These are phyloP conservation scores for Pseudopodoces humilis DNA, from an alignment of 2,113 vertebrate species.

Conservation along the genomic window DNA sequence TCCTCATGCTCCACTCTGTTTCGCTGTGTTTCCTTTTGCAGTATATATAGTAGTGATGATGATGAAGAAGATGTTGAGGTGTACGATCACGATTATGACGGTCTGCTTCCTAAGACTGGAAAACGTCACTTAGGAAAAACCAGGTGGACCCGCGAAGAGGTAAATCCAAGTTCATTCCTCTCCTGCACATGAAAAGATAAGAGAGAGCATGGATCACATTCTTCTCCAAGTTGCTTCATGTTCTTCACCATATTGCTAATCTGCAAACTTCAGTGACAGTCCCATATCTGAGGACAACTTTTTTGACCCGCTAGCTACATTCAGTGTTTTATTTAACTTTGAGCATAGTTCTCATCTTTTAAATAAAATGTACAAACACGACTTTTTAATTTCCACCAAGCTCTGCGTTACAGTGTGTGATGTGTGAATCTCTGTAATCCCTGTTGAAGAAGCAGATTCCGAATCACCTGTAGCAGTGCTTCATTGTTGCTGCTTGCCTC, in stretches of 20 bases:
- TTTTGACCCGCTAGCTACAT: neutral
- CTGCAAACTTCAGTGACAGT: neutral
- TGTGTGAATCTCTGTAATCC: neutral
- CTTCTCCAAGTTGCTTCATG: neutral
- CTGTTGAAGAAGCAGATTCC: neutral
- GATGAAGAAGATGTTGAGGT: constrained; percentile 96
- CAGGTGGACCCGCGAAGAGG: constrained; percentile 97
- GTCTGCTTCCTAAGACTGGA: constrained; percentile 86
- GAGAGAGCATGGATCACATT: neutral
- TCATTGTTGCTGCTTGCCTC: neutral
- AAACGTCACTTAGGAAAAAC: constrained; percentile 97
- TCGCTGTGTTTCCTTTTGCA: constrained; percentile 65
- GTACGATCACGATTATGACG: constrained; percentile 97
- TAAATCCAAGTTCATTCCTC: constrained; percentile 58
- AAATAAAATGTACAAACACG: neutral
- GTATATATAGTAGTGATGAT: constrained; percentile 98
- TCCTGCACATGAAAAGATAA: neutral
- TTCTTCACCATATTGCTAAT: neutral
- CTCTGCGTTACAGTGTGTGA: neutral
- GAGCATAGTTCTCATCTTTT: neutral
- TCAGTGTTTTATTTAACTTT: neutral
- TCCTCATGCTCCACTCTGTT: constrained; percentile 33
- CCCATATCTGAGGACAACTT: neutral
- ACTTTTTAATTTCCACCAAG: neutral
- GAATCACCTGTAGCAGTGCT: neutral